A percentile compares a stretch with the other conserved stretches of the same genome.
Conservation (phyloP, 2,888 invertebrate genomes). For the Himalopsyche kuldschensis region DNA sequence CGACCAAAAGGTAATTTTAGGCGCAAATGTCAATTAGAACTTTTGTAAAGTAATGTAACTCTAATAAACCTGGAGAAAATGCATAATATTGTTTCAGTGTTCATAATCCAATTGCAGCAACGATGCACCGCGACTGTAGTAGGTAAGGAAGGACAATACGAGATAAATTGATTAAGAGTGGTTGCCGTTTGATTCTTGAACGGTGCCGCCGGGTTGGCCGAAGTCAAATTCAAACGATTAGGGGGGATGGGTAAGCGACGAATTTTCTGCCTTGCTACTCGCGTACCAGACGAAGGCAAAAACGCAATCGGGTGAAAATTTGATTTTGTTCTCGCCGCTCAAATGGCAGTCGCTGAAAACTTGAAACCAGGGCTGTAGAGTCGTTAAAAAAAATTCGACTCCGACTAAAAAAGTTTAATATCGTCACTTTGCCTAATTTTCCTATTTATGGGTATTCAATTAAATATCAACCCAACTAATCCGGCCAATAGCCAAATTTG, state of each 20-base stretch:
- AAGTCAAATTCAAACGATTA: constrained; percentile 25
- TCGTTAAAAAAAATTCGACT: no score
- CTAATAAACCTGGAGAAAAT: no score
- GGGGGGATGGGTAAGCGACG: constrained; percentile 10
- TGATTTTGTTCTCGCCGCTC: not conserved
- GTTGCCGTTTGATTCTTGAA: not conserved
- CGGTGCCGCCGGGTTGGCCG: not conserved
- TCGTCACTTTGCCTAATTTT: no score
- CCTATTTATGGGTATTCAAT: no score
- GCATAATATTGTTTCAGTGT: not conserved
- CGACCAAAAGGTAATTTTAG: no score
- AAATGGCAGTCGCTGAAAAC: not conserved
- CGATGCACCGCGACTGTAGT: not conserved
- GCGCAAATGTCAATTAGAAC: no score
- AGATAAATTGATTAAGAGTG: not conserved
- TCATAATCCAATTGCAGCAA: not conserved
- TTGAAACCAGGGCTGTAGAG: no score
- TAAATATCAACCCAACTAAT: no score
- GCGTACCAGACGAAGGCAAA: not conserved
- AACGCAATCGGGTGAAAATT: not conserved
- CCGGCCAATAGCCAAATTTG: no score
- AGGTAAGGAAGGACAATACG: not conserved
- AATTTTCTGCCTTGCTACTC: not conserved
- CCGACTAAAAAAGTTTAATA: no score
- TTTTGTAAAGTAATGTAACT: no score